A percentile compares a stretch with the other conserved stretches of the same genome.
phyloP scores from a whole-genome alignment of 2,113 vertebrate species.

The Rhombomys opimus region DNA sequence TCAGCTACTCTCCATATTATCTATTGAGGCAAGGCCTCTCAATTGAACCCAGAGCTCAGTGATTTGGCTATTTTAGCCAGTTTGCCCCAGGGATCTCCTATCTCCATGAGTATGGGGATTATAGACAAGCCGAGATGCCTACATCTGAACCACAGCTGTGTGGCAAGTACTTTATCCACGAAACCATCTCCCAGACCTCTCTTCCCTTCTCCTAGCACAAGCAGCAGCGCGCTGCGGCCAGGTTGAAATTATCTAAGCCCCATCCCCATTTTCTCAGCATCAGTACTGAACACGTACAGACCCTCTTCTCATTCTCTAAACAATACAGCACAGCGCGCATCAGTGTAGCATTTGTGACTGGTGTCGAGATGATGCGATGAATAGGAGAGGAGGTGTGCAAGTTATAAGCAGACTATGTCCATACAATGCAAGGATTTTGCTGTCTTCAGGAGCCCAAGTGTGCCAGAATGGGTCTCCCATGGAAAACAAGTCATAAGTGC shows the following conservation, averaged over 20 bases:
- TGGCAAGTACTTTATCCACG: too few species aligned
- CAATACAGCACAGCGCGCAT: neutral
- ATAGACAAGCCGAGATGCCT: neutral
- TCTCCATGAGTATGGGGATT: neutral
- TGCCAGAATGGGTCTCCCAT: neutral
- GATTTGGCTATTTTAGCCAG: neutral
- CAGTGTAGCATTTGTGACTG: neutral
- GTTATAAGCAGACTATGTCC: neutral
- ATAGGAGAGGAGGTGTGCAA: neutral
- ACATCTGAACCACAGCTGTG: neutral
- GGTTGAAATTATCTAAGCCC: neutral
- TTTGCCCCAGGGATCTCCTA: neutral
- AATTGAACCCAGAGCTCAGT: neutral
- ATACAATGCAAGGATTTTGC: neutral
- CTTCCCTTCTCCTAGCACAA: neutral
- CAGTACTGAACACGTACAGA: neutral
- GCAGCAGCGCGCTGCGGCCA: neutral
- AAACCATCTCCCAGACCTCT: neutral
- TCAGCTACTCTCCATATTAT: neutral
- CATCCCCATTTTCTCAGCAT: neutral
- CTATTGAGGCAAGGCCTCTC: neutral
- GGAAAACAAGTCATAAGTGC: neutral
- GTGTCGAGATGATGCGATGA: neutral
- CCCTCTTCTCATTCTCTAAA: neutral
- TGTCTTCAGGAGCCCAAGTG: neutral